phyloP scores from a whole-genome alignment of 2,888 invertebrate genomes.

The Caenorhabditis virilis region DNA sequence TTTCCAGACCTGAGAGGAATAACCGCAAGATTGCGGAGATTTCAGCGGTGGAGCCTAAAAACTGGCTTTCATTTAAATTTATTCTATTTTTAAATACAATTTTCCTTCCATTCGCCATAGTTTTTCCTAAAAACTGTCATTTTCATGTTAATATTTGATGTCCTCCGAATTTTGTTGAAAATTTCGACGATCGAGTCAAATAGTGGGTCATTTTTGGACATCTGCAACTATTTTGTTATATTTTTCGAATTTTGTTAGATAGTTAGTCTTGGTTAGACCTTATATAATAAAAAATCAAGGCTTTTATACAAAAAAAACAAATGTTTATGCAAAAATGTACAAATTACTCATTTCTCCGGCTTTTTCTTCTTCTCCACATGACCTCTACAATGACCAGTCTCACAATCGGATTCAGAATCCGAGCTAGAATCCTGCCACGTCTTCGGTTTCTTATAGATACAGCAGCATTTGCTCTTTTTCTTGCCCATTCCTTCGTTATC shows the following conservation, averaged over 20 bases:
- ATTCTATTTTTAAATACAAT: too few species aligned
- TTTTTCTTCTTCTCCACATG: constrained; percentile 61
- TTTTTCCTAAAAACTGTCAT: constrained; percentile 20
- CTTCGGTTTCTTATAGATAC: constrained; percentile 64
- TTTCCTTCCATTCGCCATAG: too few species aligned
- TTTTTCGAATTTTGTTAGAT: too few species aligned
- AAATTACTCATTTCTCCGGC: not conserved
- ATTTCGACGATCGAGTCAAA: constrained; percentile 28
- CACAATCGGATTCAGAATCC: constrained; percentile 57
- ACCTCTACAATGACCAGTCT: constrained; percentile 65
- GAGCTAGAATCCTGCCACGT: constrained; percentile 59
- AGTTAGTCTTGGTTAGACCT: too few species aligned
- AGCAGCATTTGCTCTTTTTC: constrained; percentile 67
- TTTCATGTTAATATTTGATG: constrained; percentile 26
- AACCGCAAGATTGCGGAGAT: constrained; percentile 33
- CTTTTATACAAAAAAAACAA: not conserved
- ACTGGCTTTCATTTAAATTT: too few species aligned
- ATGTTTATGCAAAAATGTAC: not conserved
- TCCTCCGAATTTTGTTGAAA: constrained; percentile 30
- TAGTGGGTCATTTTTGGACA: constrained; percentile 1
- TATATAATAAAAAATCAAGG: too few species aligned
- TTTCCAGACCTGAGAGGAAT: constrained; percentile 85
- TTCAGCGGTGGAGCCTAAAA: too few species aligned
- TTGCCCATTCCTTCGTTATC: constrained; percentile 64
- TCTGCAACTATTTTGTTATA: not conserved